These are phyloP conservation scores for Acinonyx jubatus DNA, from an alignment of 2,113 vertebrate species.

Conservation along the genomic window DNA sequence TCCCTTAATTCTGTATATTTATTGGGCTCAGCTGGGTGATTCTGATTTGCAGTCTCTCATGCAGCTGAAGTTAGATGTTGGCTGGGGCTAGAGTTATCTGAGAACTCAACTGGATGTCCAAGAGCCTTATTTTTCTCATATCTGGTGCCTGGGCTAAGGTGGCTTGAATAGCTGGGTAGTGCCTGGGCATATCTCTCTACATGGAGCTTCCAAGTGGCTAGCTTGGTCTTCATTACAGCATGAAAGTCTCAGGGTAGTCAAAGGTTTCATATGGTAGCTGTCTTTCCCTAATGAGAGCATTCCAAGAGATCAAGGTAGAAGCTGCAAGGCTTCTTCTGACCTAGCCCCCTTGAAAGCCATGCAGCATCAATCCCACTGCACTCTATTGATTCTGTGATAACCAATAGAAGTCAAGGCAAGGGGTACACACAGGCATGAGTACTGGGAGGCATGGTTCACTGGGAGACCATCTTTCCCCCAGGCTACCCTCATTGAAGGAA, in stretches of 20 bases:
- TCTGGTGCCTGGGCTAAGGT: neutral
- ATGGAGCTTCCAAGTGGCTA: neutral
- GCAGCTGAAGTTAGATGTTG: neutral
- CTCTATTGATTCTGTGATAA: neutral
- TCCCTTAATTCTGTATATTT: neutral
- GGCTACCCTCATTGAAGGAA: neutral
- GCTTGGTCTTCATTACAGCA: neutral
- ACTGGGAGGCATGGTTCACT: neutral
- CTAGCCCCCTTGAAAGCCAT: neutral
- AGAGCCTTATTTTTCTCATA: neutral
- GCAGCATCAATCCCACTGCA: neutral
- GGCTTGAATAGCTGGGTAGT: neutral
- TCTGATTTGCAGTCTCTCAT: neutral
- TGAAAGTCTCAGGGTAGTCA: neutral
- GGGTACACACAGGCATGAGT: neutral
- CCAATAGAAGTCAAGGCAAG: neutral
- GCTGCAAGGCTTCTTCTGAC: neutral
- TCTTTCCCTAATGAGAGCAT: neutral
- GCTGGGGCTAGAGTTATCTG: neutral
- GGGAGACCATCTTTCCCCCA: neutral
- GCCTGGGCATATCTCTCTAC: neutral
- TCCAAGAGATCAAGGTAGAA: neutral
- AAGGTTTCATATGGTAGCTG: neutral
- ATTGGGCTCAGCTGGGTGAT: neutral
- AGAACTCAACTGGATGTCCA: neutral